Conservation (phyloP, 2,113 vertebrate species). For the Pipa parva region DNA sequence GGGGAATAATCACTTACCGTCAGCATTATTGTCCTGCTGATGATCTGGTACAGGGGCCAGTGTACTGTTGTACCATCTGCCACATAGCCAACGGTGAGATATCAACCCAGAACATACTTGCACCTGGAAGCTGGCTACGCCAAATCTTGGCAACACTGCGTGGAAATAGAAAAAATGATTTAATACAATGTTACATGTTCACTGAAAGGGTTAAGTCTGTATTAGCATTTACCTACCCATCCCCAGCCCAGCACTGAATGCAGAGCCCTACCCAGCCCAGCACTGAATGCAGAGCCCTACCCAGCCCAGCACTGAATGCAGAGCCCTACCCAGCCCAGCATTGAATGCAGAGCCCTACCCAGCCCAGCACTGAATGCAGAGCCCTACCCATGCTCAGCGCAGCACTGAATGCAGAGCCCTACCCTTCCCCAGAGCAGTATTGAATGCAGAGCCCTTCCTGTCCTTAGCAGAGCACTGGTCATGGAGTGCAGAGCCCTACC, state of each 20-base stretch:
- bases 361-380: not conserved
- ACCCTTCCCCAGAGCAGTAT: not conserved
- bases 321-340: not conserved
- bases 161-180: not conserved
- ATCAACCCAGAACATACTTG: not conserved
- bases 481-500: too few relatives aligned
- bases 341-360: too few relatives aligned
- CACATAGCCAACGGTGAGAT: not conserved
- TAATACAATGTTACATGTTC: too few relatives aligned
- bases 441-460: not conserved
- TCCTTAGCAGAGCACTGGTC: not conserved
- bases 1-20: constrained; percentile 39
- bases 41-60: not conserved
- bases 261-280: not conserved
- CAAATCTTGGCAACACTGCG: constrained; percentile 21
- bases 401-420: not conserved
- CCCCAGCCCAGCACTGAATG: too few relatives aligned
- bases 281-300: not conserved
- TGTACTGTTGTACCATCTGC: constrained; percentile 6
- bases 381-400: not conserved
- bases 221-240: too few relatives aligned
- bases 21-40: not conserved
- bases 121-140: not conserved
- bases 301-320: not conserved
- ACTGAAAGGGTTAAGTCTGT: too few relatives aligned